Percentiles rank a stretch among this genome's conserved stretches.
phyloP scores from a whole-genome alignment of 2,113 vertebrate species.

The Eublepharis macularius region DNA sequence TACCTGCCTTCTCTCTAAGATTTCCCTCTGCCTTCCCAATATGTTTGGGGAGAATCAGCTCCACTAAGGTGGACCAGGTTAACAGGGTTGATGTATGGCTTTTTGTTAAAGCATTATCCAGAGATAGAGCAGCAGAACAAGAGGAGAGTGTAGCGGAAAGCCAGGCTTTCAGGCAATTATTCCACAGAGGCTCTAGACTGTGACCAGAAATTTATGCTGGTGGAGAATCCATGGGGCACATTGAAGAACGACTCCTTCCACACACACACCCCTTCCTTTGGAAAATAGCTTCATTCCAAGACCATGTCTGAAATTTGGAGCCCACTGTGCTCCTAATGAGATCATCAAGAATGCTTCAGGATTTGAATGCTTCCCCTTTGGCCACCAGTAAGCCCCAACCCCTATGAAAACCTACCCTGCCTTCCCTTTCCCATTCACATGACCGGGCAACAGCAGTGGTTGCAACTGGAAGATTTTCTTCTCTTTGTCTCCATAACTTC shows the following conservation, averaged over 20 bases:
- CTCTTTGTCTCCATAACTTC: no score
- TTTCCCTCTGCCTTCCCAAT: neutral
- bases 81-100: neutral
- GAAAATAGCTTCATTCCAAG: no score
- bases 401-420: no score
- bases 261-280: no score
- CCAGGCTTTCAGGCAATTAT: slow-evolving; percentile 23
- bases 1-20: neutral
- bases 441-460: no score
- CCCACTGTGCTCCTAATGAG: no score
- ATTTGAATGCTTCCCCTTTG: no score
- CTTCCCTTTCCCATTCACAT: no score
- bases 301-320: no score
- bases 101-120: slow-evolving; percentile 8
- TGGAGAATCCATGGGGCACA: neutral
- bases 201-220: slow-evolving; percentile 25
- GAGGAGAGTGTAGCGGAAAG: neutral
- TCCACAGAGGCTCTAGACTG: slow-evolving; percentile 28
- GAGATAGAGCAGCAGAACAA: slow-evolving; percentile 6
- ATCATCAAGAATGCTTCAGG: no score
- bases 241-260: neutral
- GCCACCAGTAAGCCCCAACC: no score
- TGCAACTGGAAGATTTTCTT: no score
- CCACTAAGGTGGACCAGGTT: neutral
- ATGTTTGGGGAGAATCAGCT: slow-evolving; percentile 8